Base-by-base conservation (phyloP, 2,888 invertebrate genomes). In the Synergus itoensis region DNA sequence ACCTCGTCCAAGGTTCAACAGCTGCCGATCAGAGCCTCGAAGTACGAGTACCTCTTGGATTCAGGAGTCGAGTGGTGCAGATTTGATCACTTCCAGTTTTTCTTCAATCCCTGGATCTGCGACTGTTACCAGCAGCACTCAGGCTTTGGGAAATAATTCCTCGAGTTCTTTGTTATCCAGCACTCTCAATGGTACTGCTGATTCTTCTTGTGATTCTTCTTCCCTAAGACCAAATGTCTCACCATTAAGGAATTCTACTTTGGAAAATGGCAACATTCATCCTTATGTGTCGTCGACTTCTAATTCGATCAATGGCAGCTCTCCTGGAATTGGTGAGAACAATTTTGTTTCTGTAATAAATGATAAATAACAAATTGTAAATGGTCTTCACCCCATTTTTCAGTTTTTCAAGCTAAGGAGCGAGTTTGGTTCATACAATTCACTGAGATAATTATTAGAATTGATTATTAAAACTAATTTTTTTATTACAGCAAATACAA, bases 1-100 rank as follows among this genome's bases (percentile, higher is more conserved):
- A 18, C 90, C 93, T 45, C 91, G 95, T 82, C 94, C 94, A 16
- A 92, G 95, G 76, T 95, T 94, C 92, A 94, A 94, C 90, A 93
- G 93, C 84, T 93, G 93, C 83, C 92, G 92, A 82, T 92, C 94
- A 3, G 95, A 94, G 63, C 91, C 92, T 2, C 88, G 90, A 36
- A 87, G 86, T 80, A 84, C 87, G 73, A 83, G 83, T 77, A 83
- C 82, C 73, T 83, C 86, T 14, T 90, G 89, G 89, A 88, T 89
- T 28, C 85, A 87, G 18, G 89, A 90, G 64, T 77, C 84, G n/a
- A 83, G 75, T 57, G 84, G 84, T 41, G 67, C 85, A 41, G 86
- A 88, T 21, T 81, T 87, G 12, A 86, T 86, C 21, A 60, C 86
- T 21, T 84, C 87, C 21, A 86, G 82, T 12, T 88, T 86, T 77